Percentiles rank a stretch among this genome's conserved stretches.
phyloP scores from a whole-genome alignment of 2,113 vertebrate genomes.

The Plecturocebus donacophilus region DNA sequence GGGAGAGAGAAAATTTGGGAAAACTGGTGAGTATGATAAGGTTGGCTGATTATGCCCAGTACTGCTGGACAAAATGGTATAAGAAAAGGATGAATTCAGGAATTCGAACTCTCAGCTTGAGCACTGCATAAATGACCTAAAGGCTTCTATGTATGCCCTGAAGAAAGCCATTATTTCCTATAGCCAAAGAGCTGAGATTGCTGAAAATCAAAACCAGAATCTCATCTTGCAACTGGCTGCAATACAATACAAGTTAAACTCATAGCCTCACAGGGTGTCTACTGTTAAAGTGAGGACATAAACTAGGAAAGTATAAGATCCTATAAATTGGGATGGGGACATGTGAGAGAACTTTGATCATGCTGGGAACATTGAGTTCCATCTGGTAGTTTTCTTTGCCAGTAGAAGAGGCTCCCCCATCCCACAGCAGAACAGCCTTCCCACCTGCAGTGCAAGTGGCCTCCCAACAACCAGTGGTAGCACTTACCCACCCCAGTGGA shows the following conservation, averaged over 20 bases:
- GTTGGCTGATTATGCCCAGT: background rate
- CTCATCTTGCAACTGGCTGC: background rate
- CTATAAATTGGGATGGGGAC: background rate
- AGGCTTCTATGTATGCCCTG: background rate
- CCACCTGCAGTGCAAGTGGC: background rate
- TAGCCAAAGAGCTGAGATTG: background rate
- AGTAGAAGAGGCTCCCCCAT: background rate
- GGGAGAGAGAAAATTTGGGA: background rate
- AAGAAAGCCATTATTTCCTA: background rate
- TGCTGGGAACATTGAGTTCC: background rate
- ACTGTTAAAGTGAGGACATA: background rate
- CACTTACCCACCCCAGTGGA: background rate
- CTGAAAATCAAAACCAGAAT: background rate
- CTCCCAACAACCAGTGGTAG: background rate
- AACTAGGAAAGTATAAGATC: background rate
- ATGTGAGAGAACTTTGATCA: background rate
- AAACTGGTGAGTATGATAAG: background rate
- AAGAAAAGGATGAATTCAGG: background rate
- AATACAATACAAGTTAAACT: background rate
- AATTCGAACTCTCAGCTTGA: background rate
- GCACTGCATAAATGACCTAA: background rate
- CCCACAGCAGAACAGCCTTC: background rate
- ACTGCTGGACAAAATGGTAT: background rate
- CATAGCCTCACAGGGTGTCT: background rate
- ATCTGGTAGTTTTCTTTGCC: background rate